Evolutionary conservation across 2,113 vertebrate genomes (phyloP), one percentile per base, ranked within the genome.

Genomic region (Gila orcuttii): DNA sequence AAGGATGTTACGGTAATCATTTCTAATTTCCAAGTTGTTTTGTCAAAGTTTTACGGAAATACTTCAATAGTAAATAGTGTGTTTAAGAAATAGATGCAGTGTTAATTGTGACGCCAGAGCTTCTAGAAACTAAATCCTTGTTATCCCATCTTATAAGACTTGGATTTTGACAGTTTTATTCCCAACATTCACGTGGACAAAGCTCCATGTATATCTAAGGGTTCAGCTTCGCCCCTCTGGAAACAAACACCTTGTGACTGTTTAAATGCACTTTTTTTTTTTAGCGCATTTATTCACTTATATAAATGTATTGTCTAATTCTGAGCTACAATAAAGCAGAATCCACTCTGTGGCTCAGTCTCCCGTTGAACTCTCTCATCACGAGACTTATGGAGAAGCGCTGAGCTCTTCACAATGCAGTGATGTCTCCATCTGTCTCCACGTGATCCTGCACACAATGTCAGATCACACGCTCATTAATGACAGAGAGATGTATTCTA

Each of bases 331-430:
- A 77, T 77, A 77, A 77, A 77, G 50, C 19, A 8, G 3, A 45
- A 55, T 25, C 31, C 68, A 12, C 21, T n/a, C 59, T 60, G 19
- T 12, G 6, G 45, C 71, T 4, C 68, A 23, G 33, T 23, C 33
- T 23, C 17, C 19, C 6, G 19, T 17, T 31, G 25, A 64, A 6
- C 1, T 12, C 45, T 12, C 10, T 47, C 45, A 10, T 47, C 45
- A 47, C 11, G 45, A 47, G 45, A 47, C 10, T 12, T 2, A n/a
- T n/a, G n/a, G n/a, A n/a, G n/a, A n/a, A n/a, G n/a, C n/a, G n/a
- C n/a, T n/a, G n/a, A n/a, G 9, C 25, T 60, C 60, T 83, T 90
- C 45, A 89, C 33, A 90, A 77, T 2, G 47, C 86, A 0, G 89
- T 90, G 73, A 84, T 84, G 19, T 78, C 85, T 47, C 80, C 47